Base-by-base conservation (phyloP, 2,113 vertebrate genomes). In the Chamaetylas fuelleborni region DNA sequence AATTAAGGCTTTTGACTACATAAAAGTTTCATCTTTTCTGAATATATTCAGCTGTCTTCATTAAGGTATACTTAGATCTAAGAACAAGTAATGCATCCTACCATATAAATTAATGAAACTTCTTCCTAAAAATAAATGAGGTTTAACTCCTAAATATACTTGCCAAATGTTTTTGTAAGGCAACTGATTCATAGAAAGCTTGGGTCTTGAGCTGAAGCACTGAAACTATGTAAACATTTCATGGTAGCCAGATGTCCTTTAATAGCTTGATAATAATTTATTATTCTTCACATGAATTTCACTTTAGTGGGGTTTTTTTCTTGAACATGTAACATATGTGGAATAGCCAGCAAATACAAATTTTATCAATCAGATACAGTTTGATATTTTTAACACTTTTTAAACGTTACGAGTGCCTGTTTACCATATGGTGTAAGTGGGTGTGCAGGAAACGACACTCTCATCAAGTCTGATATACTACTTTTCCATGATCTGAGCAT, bases 181-280 rank as follows among this genome's bases (percentile, higher is more conserved):
- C 11, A 6, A 4, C 33, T 90, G 79, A 78, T 94, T 70, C 15
- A 69, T 47, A 69, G 81, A 84, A 90, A 73, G 51, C 22, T 71
- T 78, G 29, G 8, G 18, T 48, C 61, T 94, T 53, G 61, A 78
- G 61, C 18, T 84, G 80, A 86, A 93, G 53, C 38, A 36, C 47
- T 91, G 86, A 64, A 89, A 69, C 40, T 73, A n/a, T 69, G 53
- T 85, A 92, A 92, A 85, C n/a, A 29, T 67, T 96, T 96, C 87
- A 58, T 65, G 19, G 92, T 93, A 93, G 81, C 96, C 97, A 98
- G 91, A 95, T 98, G 97, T 95, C 87, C 86, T 95, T 95, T 97
- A 97, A 92, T 92, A 88, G 90, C 88, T 96, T 92, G 23, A 58
- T 71, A 88, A 56, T 85, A 95, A 85, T 77, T 88, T 88, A 53